phyloP scores from a whole-genome alignment of 2,113 vertebrate species.

The Myiopsitta monachus region DNA sequence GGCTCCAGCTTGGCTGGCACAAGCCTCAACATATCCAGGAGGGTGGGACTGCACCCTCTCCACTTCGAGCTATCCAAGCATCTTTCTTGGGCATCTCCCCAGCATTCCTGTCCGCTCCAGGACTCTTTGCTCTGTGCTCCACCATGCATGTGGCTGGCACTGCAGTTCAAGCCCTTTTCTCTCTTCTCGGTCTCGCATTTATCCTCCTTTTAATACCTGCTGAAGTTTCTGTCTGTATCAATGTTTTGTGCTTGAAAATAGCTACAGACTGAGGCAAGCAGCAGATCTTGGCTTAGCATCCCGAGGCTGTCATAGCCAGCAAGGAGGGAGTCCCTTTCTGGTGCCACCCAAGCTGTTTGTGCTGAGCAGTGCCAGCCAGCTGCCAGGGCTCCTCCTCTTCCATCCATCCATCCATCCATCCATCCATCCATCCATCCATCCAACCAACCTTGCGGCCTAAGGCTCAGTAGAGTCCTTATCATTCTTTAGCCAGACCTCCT shows the following conservation, averaged over 20 bases:
- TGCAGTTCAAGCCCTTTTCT: neutral
- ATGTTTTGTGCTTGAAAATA: conserved; percentile 42
- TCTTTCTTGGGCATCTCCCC: neutral
- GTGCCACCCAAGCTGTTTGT: conserved; percentile 31
- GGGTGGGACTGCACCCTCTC: neutral
- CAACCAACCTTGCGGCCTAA: neutral
- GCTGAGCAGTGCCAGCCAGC: neutral
- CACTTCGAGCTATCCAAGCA: neutral
- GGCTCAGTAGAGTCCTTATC: neutral
- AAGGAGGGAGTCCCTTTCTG: conserved; percentile 15
- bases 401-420: neutral
- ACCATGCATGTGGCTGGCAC: fast-evolving
- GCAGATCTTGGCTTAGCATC: neutral
- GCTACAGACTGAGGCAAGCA: conserved; percentile 1
- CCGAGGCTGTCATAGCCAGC: neutral
- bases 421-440: neutral
- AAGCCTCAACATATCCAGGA: fast-evolving
- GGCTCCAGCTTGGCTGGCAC: neutral
- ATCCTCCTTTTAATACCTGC: neutral
- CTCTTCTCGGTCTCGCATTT: neutral
- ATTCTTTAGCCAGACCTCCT: neutral
- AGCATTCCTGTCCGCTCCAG: neutral
- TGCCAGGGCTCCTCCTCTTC: neutral
- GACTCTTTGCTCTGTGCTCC: neutral
- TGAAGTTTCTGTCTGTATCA: neutral